Base-by-base conservation (phyloP, 2,888 invertebrate species). In the Antheraea assamensis region DNA sequence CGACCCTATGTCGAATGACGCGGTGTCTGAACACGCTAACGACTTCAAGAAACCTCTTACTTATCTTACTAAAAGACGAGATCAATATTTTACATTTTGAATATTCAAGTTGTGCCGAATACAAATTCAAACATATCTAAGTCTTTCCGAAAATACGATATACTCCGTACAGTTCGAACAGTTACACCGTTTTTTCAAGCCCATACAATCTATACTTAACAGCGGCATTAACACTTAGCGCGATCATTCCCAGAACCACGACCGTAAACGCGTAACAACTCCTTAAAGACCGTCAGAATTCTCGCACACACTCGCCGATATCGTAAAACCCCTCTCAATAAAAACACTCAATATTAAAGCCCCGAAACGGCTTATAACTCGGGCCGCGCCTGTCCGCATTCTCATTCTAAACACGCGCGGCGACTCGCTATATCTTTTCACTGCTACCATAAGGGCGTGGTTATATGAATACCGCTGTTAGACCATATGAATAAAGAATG, bases 291-390 rank as follows among this genome's bases (percentile, higher is more conserved):
- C 80, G 81, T 85, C 80, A 81, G 78, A 81, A 80, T 81, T 81
- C 78, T 78, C 78, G 79, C 81, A 81, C 83, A 83, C 82, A 81
- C 82, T 77, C 82, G 83, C 80, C 78, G 79, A 83, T 83, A 82
- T 81, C 86, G 84, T 85, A 86, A 87, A 85, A 83, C 83, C 83
- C 82, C 78, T 84, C 83, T 82, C 84, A 85, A 87, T 90, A 90
- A 91, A 88, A 89, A 85, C 86, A 85, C 88, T 87, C 90, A 86
- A 89, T 92, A 91, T 90, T 90, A 92, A 92, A 90, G 87, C 64
- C 66, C 64, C 66, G 64, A 71, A 70, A 49, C 49, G 73, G 49
- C 64, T 71, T 71, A 64, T 47, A 49, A 71, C 71, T 71, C 64
- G 71, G 74, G 31, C 68, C 68, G 49, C 73, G 71, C 68, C 71